These are phyloP conservation scores for Oreortyx pictus DNA, from an alignment of 2,797 vertebrate species.

Conservation along the genomic window DNA sequence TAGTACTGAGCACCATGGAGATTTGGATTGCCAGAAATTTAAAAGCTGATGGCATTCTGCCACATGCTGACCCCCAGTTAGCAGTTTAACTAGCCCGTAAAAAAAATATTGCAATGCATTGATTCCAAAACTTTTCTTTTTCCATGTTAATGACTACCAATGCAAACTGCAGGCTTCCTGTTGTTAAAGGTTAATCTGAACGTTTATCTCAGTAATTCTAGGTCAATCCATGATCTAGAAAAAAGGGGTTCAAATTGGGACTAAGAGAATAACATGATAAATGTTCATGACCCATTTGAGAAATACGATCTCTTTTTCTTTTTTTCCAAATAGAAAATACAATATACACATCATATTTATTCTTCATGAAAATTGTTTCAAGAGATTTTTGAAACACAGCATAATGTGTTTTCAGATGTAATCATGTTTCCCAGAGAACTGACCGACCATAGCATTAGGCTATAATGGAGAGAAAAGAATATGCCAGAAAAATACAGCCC, in stretches of 20 bases:
- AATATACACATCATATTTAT: not conserved
- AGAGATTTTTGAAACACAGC: not conserved
- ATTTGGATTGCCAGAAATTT: not conserved
- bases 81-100: not conserved
- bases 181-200: not conserved
- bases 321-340: not conserved
- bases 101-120: not conserved
- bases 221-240: not conserved
- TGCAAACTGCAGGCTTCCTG: not conserved
- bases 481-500: not conserved
- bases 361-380: not conserved
- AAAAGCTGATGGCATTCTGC: not conserved
- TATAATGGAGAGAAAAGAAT: not conserved
- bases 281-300: not conserved
- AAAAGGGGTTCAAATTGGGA: not conserved
- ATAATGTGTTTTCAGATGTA: not conserved
- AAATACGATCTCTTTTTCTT: not conserved
- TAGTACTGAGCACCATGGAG: not conserved
- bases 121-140: not conserved
- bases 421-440: not conserved
- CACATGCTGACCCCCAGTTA: not conserved
- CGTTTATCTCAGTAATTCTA: not conserved
- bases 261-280: not conserved
- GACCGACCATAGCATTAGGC: not conserved
- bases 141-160: rapidly evolving